Conservation (phyloP, 1,140 invertebrate species). For the Drosophila pectinifera region DNA sequence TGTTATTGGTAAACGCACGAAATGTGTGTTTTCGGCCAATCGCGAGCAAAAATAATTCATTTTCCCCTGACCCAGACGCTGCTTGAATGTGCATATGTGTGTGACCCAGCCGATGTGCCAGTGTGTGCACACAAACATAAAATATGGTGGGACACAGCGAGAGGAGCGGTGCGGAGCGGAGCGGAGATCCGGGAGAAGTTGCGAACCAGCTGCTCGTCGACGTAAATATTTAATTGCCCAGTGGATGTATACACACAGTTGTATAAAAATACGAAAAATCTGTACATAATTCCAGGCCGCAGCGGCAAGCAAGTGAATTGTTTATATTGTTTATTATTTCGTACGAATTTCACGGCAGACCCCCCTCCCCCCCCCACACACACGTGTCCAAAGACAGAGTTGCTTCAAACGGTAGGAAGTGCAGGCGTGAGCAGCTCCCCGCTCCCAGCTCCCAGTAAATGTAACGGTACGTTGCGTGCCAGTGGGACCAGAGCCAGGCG, state of each 20-base stretch:
- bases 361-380: slow-evolving; percentile 4
- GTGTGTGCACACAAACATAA: slow-evolving; percentile 37
- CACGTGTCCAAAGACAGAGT: too few species aligned
- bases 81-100: slow-evolving; percentile 4
- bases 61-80: slow-evolving; percentile 47
- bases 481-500: not conserved
- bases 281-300: slow-evolving; percentile 24
- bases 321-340: slow-evolving; percentile 37
- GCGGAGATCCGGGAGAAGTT: slow-evolving; percentile 43
- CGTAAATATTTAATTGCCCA: slow-evolving; percentile 47
- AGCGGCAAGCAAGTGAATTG: slow-evolving; percentile 24
- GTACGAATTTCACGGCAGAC: slow-evolving; percentile 17
- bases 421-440: not conserved
- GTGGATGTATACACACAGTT: slow-evolving; percentile 29
- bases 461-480: slow-evolving; percentile 5
- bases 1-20: slow-evolving; percentile 19
- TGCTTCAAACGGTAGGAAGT: not conserved
- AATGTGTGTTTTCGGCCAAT: slow-evolving; percentile 32
- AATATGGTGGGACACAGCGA: slow-evolving; percentile 23
- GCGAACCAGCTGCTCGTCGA: slow-evolving; percentile 48
- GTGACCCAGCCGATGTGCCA: not conserved
- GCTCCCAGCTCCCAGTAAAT: slow-evolving; percentile 2
- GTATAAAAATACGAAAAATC: slow-evolving; percentile 35
- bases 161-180: slow-evolving; percentile 15
- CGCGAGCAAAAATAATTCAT: slow-evolving; percentile 34